Base-by-base conservation (phyloP, 2,113 vertebrate genomes). In the Montifringilla adamsi region DNA sequence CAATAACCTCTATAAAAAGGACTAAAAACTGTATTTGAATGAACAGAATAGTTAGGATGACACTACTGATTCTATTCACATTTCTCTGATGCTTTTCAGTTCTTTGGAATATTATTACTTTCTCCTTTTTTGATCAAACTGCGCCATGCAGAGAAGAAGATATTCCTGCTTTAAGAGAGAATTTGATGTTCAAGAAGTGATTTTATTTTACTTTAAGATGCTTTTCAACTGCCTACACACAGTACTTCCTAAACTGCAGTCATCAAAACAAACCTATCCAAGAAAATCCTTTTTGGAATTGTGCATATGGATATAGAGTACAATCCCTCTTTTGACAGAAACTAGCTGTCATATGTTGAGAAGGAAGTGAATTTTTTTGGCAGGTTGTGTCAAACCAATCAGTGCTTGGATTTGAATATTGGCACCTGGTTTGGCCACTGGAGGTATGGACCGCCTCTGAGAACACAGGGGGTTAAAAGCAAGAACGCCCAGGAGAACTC, bases 171-270 rank as follows among this genome's bases (percentile, higher is more conserved):
- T 12, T 44, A 91, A 74, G n/a, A 93, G 28, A 87, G 68, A 94
- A 84, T 84, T 74, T 37, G 22, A 77, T 68, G 31, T 43, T 78
- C 7, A 0, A 56, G n/a, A 77, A 81, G 23, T 67, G 10, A 84
- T 81, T 81, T 93, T 64, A 77, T 94, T 89, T 96, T 81, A 89
- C 19, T 81, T 87, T 81, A 81, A 78, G 82, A 87, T 87, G 5
- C 64, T 80, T 84, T 86, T 69, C 77, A 81, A 31, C 22, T 84
- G 33, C 22, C 33, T 91, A 53, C 13, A 12, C 52, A 39, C 44
- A 79, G 59, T 73, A 64, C 27, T 84, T 84, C 33, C 44, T 64
- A 39, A 67, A 44, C 58, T 49, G 24, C 18, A 66, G 7, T 58
- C 64, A 77, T 56, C 59, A 91, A 92, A 93, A 47, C 33, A 92